These are phyloP conservation scores for Darevskia mixta DNA, from an alignment of 2,797 vertebrate genomes.

Conservation along the genomic window DNA sequence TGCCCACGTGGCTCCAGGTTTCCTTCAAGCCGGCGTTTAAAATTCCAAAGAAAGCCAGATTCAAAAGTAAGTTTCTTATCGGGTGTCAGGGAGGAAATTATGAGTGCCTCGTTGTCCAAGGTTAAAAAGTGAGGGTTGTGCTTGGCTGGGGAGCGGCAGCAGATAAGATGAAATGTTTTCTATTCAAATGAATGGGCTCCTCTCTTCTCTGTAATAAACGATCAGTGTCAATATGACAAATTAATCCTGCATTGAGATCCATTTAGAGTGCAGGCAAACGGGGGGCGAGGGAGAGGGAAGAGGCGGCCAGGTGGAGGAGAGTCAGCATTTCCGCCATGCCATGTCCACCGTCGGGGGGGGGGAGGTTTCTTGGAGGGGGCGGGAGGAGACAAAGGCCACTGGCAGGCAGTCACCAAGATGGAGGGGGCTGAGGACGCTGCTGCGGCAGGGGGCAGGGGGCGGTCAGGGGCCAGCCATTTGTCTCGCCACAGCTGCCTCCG, in stretches of 20 bases:
- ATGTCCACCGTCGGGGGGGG: too few relatives aligned
- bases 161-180: slow-evolving; percentile 76
- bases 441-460: too few relatives aligned
- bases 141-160: slow-evolving; percentile 72
- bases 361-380: neutral
- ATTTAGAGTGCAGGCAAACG: slow-evolving; percentile 19
- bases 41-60: slow-evolving; percentile 69
- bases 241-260: slow-evolving; percentile 70
- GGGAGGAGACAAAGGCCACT: slow-evolving; percentile 9
- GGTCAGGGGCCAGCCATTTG: too few relatives aligned
- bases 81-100: slow-evolving; percentile 69
- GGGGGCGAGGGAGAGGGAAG: rapidly evolving
- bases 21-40: slow-evolving; percentile 63
- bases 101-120: slow-evolving; percentile 75
- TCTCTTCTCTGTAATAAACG: slow-evolving; percentile 72
- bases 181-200: slow-evolving; percentile 77
- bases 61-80: slow-evolving; percentile 76
- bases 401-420: too few relatives aligned
- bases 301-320: neutral
- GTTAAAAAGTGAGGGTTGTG: slow-evolving; percentile 73
- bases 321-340: rapidly evolving
- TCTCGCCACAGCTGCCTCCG: neutral
- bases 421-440: too few relatives aligned
- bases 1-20: slow-evolving; percentile 32
- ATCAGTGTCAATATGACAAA: slow-evolving; percentile 78